phyloP scores from a whole-genome alignment of 2,888 invertebrate species.

The Rhagophthalmus giganteus region DNA sequence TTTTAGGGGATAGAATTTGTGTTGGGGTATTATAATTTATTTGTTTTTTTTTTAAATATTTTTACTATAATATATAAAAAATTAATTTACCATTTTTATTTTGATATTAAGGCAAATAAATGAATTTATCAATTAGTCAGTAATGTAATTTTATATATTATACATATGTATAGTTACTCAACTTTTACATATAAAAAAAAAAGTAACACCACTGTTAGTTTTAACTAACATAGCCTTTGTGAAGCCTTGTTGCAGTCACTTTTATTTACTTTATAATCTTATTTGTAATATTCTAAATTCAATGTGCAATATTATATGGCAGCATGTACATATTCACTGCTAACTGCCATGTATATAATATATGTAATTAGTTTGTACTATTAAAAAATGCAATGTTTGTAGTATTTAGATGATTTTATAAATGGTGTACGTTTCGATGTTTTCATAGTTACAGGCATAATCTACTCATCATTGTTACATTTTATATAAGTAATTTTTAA shows the following conservation, averaged over 20 bases:
- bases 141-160: constrained; percentile 1
- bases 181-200: too few species aligned
- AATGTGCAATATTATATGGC: constrained; percentile 29
- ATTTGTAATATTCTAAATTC: constrained; percentile 23
- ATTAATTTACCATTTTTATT: neutral
- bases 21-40: constrained; percentile 2
- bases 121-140: neutral
- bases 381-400: constrained; percentile 23
- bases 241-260: constrained; percentile 27
- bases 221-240: constrained; percentile 42
- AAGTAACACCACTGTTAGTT: constrained; percentile 37
- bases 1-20: neutral
- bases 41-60: constrained; percentile 1
- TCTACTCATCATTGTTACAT: constrained; percentile 23
- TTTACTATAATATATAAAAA: neutral
- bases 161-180: constrained; percentile 5
- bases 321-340: constrained; percentile 27
- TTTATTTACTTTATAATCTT: constrained; percentile 21
- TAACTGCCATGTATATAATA: constrained; percentile 26
- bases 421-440: constrained; percentile 23
- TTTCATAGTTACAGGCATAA: constrained; percentile 16
- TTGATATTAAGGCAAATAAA: neutral
- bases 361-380: constrained; percentile 17
- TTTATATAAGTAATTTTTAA: constrained; percentile 24
- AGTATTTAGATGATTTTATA: constrained; percentile 23